Evolutionary conservation across 30 jellyfish, hydroid and myxozoan species (phyloP).

Genomic region (Morbakka virulenta): DNA sequence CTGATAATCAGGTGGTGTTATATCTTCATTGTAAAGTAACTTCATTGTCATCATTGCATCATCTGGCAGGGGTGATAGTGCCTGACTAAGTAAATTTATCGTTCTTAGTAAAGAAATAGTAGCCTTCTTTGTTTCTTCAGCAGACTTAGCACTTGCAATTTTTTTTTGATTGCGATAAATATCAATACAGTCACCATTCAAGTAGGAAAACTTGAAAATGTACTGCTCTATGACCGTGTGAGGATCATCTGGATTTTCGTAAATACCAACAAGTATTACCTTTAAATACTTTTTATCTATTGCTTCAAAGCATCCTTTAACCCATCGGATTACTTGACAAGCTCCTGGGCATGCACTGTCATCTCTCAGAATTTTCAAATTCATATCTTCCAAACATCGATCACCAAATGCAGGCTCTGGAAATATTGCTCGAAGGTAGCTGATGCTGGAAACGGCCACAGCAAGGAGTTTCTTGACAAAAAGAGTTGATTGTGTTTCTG

Average conservation of each 20-base stretch:
- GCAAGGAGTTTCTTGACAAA: conserved; percentile 42
- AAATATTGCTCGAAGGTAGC: conserved; percentile 42
- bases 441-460: conserved; percentile 5
- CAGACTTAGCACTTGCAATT: conserved; percentile 41
- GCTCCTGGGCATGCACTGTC: conserved; percentile 68
- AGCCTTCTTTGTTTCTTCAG: conserved; percentile 47
- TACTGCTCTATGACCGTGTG: conserved; percentile 62
- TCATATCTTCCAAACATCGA: conserved; percentile 57
- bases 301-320: conserved; percentile 65
- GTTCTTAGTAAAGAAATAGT: conserved; percentile 43
- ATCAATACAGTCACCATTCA: conserved; percentile 49
- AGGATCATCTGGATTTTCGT: conserved; percentile 67
- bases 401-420: conserved; percentile 69
- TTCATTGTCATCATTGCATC: conserved; percentile 71
- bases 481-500: conserved; percentile 36
- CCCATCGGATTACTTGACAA: conserved; percentile 55
- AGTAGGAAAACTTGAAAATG: conserved; percentile 53
- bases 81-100: conserved; percentile 53
- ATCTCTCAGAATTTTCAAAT: conserved; percentile 42
- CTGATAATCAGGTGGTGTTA: conserved; percentile 46
- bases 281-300: conserved; percentile 59
- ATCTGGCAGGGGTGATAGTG: conserved; percentile 48
- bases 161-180: conserved; percentile 35
- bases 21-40: conserved; percentile 53
- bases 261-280: conserved; percentile 20